Base-by-base conservation (phyloP, 2,797 vertebrate species). In the Urocyon cinereoargenteus region DNA sequence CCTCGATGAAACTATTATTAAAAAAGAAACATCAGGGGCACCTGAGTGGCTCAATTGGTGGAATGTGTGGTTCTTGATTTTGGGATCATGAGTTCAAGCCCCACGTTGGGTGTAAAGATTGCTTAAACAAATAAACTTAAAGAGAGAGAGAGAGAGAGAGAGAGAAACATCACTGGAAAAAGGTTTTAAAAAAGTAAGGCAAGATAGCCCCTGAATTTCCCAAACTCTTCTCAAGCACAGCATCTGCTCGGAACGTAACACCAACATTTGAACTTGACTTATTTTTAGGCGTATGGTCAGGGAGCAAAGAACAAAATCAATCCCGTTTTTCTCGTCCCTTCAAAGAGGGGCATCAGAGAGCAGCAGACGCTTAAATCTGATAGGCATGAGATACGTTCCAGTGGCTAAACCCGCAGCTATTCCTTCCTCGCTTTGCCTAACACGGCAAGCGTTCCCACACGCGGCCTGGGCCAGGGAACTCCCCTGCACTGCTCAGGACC, bases 401-500 rank as follows among this genome's bases (percentile, higher is more conserved):
- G 10, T 5, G 22, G 61, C 28, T 7, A 79, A 40, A 16, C 16
- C 4, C 62, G 1, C 21, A 57, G 64, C 68, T 26, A 11, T 14
- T 15, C 34, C 53, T 45, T 59, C 62, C n/a, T 57, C 31, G 4
- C 8, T 49, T 26, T 83, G n/a, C 12, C 78, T 21, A 19, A 81
- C 12, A 55, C 2, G 34, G 7, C 13, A 21, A 68, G 66, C 7
- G 34, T 68, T 34, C 53, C 66, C 51, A 68, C 6, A 8, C 1
- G 28, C 15, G 49, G 18, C 82, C 40, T 4, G 11, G 21, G 26
- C 36, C 16, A 4, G 40, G 3, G 19, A 9, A 31, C 49, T 24
- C 26, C 57, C 83, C 10, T 24, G 1, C 13, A 8, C 1, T 2
- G 45, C 64, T 61, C 28, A 1, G 0, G n/a, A 31, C 19, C n/a